A percentile compares a stretch with the other conserved stretches of the same genome.
phyloP scores from a whole-genome alignment of 1,140 invertebrate genomes.

The Anastrepha ludens region DNA sequence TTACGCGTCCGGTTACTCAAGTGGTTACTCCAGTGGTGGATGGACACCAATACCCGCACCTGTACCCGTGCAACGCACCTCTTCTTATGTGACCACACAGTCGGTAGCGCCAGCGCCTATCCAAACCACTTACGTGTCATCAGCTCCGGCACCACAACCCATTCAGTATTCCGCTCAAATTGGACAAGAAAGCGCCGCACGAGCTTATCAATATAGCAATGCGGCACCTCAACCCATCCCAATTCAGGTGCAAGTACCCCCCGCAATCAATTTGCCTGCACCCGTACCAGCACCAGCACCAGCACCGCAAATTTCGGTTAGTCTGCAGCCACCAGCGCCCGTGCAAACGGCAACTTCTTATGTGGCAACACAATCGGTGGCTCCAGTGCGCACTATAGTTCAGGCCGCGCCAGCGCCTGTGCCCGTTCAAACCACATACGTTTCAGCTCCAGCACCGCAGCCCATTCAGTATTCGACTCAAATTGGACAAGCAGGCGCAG shows the following conservation, averaged over 20 bases:
- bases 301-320: neutral
- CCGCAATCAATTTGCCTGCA: neutral
- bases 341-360: too few relatives aligned
- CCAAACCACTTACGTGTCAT: neutral
- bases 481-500: neutral
- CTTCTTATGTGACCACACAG: constrained; percentile 44
- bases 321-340: neutral
- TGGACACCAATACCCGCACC: constrained; percentile 58
- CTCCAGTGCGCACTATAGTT: constrained; percentile 18
- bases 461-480: constrained; percentile 55
- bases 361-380: neutral
- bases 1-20: constrained; percentile 36
- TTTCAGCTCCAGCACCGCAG: constrained; percentile 55
- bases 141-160: constrained; percentile 13
- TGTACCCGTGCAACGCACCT: constrained; percentile 40
- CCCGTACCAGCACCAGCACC: neutral
- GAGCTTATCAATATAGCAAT: neutral
- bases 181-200: neutral
- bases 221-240: constrained; percentile 42
- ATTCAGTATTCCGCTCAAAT: neutral
- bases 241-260: constrained; percentile 15
- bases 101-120: neutral
- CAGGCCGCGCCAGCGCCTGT: constrained; percentile 54
- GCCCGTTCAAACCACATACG: constrained; percentile 47
- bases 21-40: constrained; percentile 17